Evolutionary conservation across 2,888 invertebrate species (phyloP), one percentile per base, ranked within the genome.

Genomic region (Hypolimnas misippus): DNA sequence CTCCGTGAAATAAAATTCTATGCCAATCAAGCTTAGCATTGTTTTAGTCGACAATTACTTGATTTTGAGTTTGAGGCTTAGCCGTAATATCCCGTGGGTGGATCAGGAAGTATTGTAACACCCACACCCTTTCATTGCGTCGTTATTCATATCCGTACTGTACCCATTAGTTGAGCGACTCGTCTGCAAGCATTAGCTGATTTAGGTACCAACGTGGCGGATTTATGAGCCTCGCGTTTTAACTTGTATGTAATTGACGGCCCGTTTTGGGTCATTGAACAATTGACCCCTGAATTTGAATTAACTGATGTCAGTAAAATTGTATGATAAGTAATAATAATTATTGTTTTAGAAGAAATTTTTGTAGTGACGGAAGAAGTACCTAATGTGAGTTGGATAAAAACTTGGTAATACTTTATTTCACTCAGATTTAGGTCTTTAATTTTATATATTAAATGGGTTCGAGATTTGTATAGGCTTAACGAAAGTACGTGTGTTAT

Each of bases 61-160:
- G 44, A 44, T 44, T 59, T 59, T 52, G 52, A 56, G 55, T 46
- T 54, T 33, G 62, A 62, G 38, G 46, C 62, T 59, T 54, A 49
- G 38, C 59, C 44, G 55, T 56, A 59, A 65, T 67, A 62, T 66
- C 74, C 73, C 74, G 90, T 90, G 87, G 89, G 90, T 86, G 87
- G 86, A 81, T 85, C 81, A 85, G 89, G 89, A 90, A 90, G 84
- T 83, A 74, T 77, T 76, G 74, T 73, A 72, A 79, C 87, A 83
- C 91, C 90, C 87, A 91, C 90, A 74, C 73, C 73, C 83, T 83
- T 86, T 89, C 89, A 88, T 84, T 87, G 83, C 71, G 57, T 68
- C 66, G 71, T 89, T 89, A 91, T 88, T 89, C 88, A 90, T 86
- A 78, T 74, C 75, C 75, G 62, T 62, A 57, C 67, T 64, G 65